Evolutionary conservation across 1,140 invertebrate genomes (phyloP).

Genomic region (Drosophila dunni): DNA sequence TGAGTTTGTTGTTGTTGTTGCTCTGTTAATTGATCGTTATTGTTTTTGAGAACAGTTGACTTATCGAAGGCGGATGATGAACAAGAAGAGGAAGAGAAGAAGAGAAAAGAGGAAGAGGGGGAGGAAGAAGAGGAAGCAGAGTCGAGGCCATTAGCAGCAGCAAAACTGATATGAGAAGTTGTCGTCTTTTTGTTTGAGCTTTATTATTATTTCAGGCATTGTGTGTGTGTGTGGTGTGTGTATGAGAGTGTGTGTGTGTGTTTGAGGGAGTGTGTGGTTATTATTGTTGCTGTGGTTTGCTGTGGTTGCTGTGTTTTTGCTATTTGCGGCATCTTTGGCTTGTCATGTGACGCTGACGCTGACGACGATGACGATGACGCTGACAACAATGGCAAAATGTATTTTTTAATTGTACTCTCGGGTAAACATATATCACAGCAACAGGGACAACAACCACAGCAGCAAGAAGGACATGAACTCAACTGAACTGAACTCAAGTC

Average conservation of each 20-base stretch:
- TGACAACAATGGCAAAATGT: constrained; percentile 75
- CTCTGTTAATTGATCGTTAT: constrained; percentile 68
- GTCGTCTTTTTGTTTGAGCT: constrained; percentile 29
- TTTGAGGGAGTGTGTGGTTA: constrained; percentile 22
- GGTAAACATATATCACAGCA: constrained; percentile 78
- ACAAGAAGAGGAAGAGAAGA: not conserved
- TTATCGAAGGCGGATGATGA: constrained; percentile 24
- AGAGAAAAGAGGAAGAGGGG: no score
- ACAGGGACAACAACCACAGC: constrained; percentile 18
- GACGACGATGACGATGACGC: constrained; percentile 54
- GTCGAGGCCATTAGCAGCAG: constrained; percentile 54
- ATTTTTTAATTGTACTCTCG: constrained; percentile 82
- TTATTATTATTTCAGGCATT: constrained; percentile 71
- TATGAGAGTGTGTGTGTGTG: not conserved
- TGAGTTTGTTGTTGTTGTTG: no score
- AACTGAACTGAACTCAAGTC: constrained; percentile 52
- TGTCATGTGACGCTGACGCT: constrained; percentile 58
- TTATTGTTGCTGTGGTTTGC: constrained; percentile 45
- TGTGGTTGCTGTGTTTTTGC: constrained; percentile 54
- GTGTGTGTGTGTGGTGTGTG: constrained; percentile 4
- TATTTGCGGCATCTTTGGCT: constrained; percentile 77
- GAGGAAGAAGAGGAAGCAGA: constrained; percentile 11
- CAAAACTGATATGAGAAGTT: constrained; percentile 56
- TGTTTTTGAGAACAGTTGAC: constrained; percentile 41
- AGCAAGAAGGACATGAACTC: constrained; percentile 18